Conservation (phyloP, 1,140 invertebrate genomes). For the Meteorus sp. region DNA sequence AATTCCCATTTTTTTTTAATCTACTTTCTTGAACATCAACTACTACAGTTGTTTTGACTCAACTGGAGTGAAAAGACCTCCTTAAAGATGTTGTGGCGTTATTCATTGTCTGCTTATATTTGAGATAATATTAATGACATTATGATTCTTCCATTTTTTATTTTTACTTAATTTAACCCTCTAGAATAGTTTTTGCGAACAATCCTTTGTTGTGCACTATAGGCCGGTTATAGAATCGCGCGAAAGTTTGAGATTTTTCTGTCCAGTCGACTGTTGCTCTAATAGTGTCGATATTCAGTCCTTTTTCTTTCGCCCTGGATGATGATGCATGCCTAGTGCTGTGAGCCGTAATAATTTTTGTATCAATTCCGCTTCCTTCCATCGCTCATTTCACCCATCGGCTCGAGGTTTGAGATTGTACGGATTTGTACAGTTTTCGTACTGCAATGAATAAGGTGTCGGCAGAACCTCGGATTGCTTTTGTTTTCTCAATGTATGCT, state of each 20-base stretch:
- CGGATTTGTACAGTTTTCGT: background rate
- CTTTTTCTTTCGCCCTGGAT: background rate
- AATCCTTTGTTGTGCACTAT: background rate
- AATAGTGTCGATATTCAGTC: constrained; percentile 4
- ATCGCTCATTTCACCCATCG: background rate
- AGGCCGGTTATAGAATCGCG: background rate
- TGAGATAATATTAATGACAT: too few species aligned
- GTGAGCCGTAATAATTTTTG: background rate
- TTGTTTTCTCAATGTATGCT: background rate
- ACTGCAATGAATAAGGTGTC: background rate
- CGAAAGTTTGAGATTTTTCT: background rate
- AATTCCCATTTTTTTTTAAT: too few species aligned
- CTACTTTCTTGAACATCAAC: too few species aligned
- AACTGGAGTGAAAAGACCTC: too few species aligned
- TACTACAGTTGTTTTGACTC: too few species aligned
- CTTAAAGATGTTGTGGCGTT: too few species aligned
- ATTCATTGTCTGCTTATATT: too few species aligned
- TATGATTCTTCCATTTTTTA: too few species aligned
- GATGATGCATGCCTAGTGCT: background rate
- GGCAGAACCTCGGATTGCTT: background rate
- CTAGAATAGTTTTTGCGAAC: background rate
- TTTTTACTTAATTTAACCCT: too few species aligned
- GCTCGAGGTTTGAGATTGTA: background rate
- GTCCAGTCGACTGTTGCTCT: background rate
- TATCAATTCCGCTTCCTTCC: background rate